Evolutionary conservation across 1,140 invertebrate species (phyloP).

Genomic region (Drosophila trapezifrons): DNA sequence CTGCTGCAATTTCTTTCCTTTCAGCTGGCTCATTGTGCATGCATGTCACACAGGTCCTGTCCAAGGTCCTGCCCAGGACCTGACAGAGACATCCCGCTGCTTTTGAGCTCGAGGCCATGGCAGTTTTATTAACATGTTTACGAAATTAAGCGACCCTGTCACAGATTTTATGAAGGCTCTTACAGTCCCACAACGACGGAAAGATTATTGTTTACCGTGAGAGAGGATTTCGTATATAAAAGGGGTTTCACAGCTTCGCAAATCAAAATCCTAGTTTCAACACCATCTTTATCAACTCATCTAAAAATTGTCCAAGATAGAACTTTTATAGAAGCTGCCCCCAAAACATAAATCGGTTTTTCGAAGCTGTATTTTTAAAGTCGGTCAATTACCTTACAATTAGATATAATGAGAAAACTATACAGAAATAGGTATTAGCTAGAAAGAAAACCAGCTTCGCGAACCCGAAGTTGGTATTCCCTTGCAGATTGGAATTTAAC

Average conservation of each 20-base stretch:
- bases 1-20: constrained; percentile 48
- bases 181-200: constrained; percentile 17
- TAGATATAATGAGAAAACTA: too few species aligned
- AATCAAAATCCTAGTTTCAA: not conserved
- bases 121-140: constrained; percentile 80
- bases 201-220: constrained; percentile 17
- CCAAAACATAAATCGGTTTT: too few species aligned
- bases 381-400: too few species aligned
- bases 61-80: constrained; percentile 45
- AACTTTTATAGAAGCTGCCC: too few species aligned
- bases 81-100: constrained; percentile 57
- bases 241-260: too few species aligned
- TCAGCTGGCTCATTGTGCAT: constrained; percentile 60
- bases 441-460: too few species aligned
- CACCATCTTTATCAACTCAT: not conserved
- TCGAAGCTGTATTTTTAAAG: too few species aligned
- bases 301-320: not conserved
- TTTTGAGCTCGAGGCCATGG: constrained; percentile 57
- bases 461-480: too few species aligned
- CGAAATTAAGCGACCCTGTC: constrained; percentile 34
- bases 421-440: too few species aligned
- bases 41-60: constrained; percentile 67
- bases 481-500: too few species aligned
- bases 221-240: not conserved
- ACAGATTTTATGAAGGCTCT: constrained; percentile 24